phyloP scores from a whole-genome alignment of 2,888 invertebrate species.

The Eilema sororculum region DNA sequence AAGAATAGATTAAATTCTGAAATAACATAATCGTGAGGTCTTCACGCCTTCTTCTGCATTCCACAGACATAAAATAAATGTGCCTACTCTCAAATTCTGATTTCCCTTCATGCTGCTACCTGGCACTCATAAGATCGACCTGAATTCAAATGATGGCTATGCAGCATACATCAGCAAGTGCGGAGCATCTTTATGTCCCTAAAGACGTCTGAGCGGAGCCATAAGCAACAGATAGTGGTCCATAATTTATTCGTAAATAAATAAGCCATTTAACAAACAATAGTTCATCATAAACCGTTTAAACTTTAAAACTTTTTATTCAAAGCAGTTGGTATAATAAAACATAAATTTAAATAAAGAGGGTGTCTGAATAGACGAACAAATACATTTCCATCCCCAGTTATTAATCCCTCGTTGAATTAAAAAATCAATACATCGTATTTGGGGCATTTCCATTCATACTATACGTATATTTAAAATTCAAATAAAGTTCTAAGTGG shows the following conservation, averaged over 20 bases:
- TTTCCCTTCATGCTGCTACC: too few relatives aligned
- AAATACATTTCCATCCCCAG: constrained; percentile 55
- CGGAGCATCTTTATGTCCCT: too few relatives aligned
- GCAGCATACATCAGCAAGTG: too few relatives aligned
- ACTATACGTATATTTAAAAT: constrained; percentile 69
- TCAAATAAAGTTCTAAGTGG: constrained; percentile 77
- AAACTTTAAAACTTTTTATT: constrained; percentile 14
- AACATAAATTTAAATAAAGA: constrained; percentile 44
- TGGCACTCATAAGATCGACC: too few relatives aligned
- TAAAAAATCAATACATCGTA: constrained; percentile 57
- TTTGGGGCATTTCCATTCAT: constrained; percentile 54
- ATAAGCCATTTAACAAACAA: constrained; percentile 30
- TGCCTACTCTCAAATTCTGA: too few relatives aligned
- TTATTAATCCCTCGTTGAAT: constrained; percentile 58
- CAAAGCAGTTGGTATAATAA: constrained; percentile 47
- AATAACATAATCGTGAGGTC: too few relatives aligned
- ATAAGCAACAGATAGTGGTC: background rate
- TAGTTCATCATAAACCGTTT: constrained; percentile 36
- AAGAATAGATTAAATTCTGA: too few relatives aligned
- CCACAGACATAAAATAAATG: too few relatives aligned
- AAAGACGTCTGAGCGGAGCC: too few relatives aligned
- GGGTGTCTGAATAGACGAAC: constrained; percentile 46
- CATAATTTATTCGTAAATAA: background rate
- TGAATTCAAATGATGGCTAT: too few relatives aligned
- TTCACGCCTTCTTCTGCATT: too few relatives aligned